Evolutionary conservation across 2,113 vertebrate species (phyloP).

Genomic region (Chelonoidis abingdonii): DNA sequence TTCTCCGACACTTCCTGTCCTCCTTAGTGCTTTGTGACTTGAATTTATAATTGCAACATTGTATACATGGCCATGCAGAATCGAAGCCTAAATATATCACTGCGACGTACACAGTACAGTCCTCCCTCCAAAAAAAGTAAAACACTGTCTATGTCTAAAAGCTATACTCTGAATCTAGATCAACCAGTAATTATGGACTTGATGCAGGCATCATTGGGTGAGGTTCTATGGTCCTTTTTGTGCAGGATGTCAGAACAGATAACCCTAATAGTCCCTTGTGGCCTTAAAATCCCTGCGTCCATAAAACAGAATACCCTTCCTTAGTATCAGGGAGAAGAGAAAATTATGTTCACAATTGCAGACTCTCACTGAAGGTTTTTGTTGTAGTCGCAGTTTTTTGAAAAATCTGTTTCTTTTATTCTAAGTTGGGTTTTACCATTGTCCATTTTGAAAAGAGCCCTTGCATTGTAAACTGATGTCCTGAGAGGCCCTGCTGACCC

Average conservation of each 20-base stretch:
- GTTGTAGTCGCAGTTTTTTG: not conserved
- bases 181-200: not conserved
- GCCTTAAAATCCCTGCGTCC: not conserved
- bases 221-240: not conserved
- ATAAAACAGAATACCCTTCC: not conserved
- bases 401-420: not conserved
- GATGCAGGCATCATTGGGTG: not conserved
- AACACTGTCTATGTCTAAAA: not conserved
- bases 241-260: not conserved
- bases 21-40: not conserved
- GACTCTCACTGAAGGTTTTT: not conserved
- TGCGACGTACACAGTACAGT: not conserved
- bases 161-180: too few relatives aligned
- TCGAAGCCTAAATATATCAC: slow-evolving; percentile 1
- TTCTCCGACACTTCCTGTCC: not conserved
- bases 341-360: not conserved
- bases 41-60: not conserved
- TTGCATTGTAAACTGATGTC: not conserved
- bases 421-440: not conserved
- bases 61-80: not conserved
- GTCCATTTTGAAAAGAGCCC: not conserved
- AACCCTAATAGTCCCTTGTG: not conserved
- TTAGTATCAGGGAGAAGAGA: not conserved
- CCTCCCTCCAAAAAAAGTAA: not conserved
- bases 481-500: rapidly evolving